Evolutionary conservation across 2,113 vertebrate species (phyloP).

Genomic region (Henicopernis longicauda): DNA sequence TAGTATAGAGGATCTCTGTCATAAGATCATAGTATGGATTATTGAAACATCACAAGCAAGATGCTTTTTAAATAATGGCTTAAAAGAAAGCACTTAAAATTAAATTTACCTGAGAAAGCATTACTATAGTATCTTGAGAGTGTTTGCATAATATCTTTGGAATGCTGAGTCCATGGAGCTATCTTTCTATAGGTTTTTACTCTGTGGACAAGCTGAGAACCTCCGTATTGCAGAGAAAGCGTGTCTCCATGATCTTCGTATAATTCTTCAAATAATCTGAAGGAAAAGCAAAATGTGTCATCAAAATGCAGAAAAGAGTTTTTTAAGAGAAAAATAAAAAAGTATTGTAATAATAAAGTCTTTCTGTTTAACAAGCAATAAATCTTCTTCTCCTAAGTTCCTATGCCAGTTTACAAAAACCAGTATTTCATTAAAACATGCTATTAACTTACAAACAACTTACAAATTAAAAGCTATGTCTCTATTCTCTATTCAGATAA

Average conservation of each 20-base stretch:
- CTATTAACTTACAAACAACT: not conserved
- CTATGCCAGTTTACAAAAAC: not conserved
- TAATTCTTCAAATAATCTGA: conserved; percentile 95
- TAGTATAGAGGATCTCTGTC: not conserved
- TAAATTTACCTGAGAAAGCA: conserved; percentile 88
- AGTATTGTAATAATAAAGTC: not conserved
- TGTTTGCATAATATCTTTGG: conserved; percentile 97
- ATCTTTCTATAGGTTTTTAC: conserved; percentile 98
- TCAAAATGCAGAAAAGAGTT: not conserved
- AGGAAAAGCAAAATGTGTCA: not conserved
- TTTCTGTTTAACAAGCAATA: not conserved
- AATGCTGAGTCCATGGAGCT: conserved; percentile 97
- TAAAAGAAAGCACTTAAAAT: not conserved
- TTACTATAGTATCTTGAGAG: conserved; percentile 97
- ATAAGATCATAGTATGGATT: not conserved
- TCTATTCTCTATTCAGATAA: not conserved
- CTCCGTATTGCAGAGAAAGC: conserved; percentile 92
- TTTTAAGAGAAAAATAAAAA: not conserved
- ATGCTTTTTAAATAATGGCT: not conserved
- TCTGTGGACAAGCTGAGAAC: conserved; percentile 96
- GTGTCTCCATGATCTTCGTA: conserved; percentile 99
- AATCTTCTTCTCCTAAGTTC: not conserved
- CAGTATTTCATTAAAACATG: not conserved
- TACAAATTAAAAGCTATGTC: not conserved
- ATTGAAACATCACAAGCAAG: not conserved